Conservation (phyloP, 53 echinoderm and acorn worm species). For the Mesocentrotus franciscanus region DNA sequence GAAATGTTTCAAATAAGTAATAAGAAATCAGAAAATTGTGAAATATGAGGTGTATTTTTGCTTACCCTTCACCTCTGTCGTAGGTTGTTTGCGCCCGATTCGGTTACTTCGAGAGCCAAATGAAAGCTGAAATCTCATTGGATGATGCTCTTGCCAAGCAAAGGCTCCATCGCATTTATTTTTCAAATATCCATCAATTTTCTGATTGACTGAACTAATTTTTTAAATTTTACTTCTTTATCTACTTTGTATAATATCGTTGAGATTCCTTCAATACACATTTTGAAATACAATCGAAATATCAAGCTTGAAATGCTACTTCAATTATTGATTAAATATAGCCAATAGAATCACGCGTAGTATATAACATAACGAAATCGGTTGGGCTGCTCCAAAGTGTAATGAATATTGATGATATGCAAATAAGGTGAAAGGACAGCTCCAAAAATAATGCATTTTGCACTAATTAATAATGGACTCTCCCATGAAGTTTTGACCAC, state of each 20-base stretch:
- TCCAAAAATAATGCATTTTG: not conserved
- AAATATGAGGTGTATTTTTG: not conserved
- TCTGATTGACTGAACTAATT: not conserved
- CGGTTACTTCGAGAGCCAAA: too few relatives aligned
- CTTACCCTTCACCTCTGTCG: slow-evolving; percentile 40
- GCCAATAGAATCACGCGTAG: not conserved
- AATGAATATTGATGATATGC: slow-evolving; percentile 59
- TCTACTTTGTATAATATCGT: not conserved
- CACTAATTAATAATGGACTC: slow-evolving; percentile 5
- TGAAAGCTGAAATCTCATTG: slow-evolving; percentile 21
- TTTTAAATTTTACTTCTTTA: not conserved
- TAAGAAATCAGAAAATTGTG: not conserved
- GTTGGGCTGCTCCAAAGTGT: slow-evolving; percentile 43
- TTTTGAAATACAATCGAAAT: not conserved
- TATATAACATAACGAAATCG: not conserved
- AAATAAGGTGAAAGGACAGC: slow-evolving; percentile 17
- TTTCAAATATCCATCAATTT: not conserved
- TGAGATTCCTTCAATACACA: not conserved
- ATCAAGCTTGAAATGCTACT: not conserved
- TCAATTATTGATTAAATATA: not conserved
- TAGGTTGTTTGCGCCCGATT: slow-evolving; percentile 34
- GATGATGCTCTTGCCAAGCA: not conserved
- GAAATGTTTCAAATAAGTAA: not conserved
- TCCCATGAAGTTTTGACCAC: slow-evolving; percentile 26
- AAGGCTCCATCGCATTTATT: not conserved